Conservation (phyloP, 2,797 vertebrate genomes). For the Eulemur coronatus region DNA sequence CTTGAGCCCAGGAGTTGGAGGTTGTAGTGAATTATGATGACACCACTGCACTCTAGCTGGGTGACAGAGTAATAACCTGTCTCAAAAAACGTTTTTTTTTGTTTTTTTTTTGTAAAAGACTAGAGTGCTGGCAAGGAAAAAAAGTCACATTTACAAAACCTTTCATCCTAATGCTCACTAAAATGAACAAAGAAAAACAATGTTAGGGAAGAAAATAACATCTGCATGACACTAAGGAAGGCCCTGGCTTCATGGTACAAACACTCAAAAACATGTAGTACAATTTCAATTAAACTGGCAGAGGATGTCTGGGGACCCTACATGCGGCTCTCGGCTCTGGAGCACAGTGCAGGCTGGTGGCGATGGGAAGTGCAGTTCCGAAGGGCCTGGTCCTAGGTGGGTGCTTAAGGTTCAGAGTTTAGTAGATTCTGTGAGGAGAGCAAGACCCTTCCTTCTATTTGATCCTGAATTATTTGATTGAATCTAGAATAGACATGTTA, state of each 20-base stretch:
- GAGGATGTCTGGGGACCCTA: neutral
- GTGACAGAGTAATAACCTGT: neutral
- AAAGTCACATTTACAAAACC: neutral
- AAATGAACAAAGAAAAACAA: neutral
- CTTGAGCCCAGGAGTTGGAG: neutral
- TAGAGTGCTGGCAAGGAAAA: neutral
- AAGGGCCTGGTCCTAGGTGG: neutral
- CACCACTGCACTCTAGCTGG: neutral
- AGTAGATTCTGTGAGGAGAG: neutral
- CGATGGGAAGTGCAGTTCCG: too few species aligned
- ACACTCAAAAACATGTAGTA: neutral
- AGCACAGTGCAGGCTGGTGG: fast-evolving
- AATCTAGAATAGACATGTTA: neutral
- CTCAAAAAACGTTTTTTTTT: neutral
- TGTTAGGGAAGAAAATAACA: neutral
- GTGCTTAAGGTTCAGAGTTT: neutral
- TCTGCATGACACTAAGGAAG: neutral
- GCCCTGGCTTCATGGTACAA: neutral
- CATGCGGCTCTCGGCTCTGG: neutral
- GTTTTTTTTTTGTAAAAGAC: neutral
- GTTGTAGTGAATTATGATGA: neutral
- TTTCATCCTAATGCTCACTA: neutral
- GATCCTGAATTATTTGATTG: neutral
- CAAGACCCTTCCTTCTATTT: neutral
- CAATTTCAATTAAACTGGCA: neutral